These are phyloP conservation scores for Junco hyemalis DNA, from an alignment of 2,113 vertebrate genomes.

Conservation along the genomic window DNA sequence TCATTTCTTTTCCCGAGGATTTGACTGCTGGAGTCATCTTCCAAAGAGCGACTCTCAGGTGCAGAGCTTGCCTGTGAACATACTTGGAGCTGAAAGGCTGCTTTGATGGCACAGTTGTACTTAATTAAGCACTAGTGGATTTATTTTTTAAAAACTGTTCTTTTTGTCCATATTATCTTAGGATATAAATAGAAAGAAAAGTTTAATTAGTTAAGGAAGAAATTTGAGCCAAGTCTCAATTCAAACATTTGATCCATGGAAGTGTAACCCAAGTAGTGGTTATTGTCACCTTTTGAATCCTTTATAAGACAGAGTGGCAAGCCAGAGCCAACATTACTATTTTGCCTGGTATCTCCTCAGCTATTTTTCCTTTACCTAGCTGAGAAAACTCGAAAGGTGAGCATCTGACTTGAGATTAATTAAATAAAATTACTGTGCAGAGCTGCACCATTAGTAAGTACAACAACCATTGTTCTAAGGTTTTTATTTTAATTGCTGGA, in stretches of 20 bases:
- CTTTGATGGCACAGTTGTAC: not conserved
- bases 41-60: not conserved
- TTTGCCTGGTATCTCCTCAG: constrained; percentile 45
- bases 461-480: not conserved
- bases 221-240: constrained; percentile 80
- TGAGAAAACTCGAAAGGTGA: constrained; percentile 66
- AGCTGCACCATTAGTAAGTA: not conserved
- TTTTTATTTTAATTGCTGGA: constrained; percentile 3
- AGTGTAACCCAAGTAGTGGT: constrained; percentile 86
- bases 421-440: not conserved
- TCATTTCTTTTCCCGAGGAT: not conserved
- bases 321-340: not conserved
- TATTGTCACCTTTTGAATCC: constrained; percentile 82
- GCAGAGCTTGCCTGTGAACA: not conserved
- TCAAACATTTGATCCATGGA: constrained; percentile 84
- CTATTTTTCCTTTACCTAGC: constrained; percentile 66
- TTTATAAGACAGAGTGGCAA: constrained; percentile 83
- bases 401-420: constrained; percentile 31
- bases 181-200: constrained; percentile 81
- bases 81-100: not conserved
- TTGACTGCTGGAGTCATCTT: not conserved
- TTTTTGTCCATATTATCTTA: constrained; percentile 53
- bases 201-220: constrained; percentile 87
- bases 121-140: constrained; percentile 36
- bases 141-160: not conserved